Conservation (phyloP, 2,888 invertebrate genomes). For the Amaurobius ferox region DNA sequence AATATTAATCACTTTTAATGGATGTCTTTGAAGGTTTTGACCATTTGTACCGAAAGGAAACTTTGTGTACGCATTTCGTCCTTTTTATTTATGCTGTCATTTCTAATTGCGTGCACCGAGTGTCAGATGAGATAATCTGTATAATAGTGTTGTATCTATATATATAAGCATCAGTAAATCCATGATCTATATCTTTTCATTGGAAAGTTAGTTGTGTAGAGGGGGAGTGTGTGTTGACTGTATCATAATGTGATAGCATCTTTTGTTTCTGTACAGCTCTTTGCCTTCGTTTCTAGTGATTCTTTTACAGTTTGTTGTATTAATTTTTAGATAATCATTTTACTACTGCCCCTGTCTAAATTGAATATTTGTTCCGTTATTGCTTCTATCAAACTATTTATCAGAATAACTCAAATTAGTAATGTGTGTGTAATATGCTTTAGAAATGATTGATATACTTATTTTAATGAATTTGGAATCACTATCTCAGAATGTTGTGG, state of each 20-base stretch:
- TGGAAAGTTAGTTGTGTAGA: conserved; percentile 57
- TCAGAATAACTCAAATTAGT: background rate
- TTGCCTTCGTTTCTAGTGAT: background rate
- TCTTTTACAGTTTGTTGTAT: background rate
- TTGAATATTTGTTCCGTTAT: too few relatives aligned
- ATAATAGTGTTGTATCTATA: conserved; percentile 66
- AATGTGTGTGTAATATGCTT: background rate
- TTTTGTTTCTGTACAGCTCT: conserved; percentile 21
- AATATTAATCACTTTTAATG: conserved; percentile 19
- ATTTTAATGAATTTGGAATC: background rate
- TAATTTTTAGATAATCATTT: background rate
- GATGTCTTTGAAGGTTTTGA: background rate
- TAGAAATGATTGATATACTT: background rate
- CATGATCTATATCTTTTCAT: conserved; percentile 28
- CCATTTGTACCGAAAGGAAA: background rate
- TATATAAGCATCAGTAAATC: conserved; percentile 41
- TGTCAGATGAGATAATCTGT: conserved; percentile 42
- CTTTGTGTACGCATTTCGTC: conserved; percentile 33
- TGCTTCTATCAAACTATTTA: background rate
- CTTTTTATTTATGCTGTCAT: conserved; percentile 57
- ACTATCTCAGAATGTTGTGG: background rate
- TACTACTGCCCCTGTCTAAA: background rate
- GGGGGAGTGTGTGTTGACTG: conserved; percentile 29
- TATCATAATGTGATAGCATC: conserved; percentile 44
- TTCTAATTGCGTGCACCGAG: conserved; percentile 21